Evolutionary conservation across 2,113 vertebrate genomes (phyloP), one percentile per base, ranked within the genome.

Genomic region (Phyllostomus discolor): DNA sequence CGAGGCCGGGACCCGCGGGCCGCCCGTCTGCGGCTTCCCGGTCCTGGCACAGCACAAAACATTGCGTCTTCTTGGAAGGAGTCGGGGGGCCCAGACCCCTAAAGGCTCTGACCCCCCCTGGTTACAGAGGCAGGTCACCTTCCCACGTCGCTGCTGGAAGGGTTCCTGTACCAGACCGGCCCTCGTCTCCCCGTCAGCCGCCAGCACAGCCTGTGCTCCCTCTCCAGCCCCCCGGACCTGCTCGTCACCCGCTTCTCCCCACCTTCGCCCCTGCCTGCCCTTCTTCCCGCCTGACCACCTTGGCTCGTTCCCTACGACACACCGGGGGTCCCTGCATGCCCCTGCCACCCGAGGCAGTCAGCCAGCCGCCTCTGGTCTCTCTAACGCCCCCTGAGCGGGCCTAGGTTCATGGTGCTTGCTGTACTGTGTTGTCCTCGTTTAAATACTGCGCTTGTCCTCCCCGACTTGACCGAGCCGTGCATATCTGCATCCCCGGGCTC

Each of bases 241-340:
- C 52, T 26, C 3, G 0, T 9, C 26, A 2, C 1, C 46, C 62
- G 4, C 41, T 10, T 41, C 46, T 22, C 62, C 66, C 43, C 3
- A 57, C 78, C 72, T 84, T 31, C 10, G 17, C 33, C 1, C 81
- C 59, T 69, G 16, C 33, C 24, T 15, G 12, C 54, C 83, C 83
- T 41, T 31, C 82, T 67, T 62, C 69, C 12, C 17, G 0, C 41
- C 52, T 41, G 35, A 43, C 43, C n/a, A 0, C 86, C 70, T 48
- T 82, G 5, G 48, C 24, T 22, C 4, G 2, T 35, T 84, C 70
- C 64, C 28, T 66, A 1, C 20, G 2, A 15, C 31, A 83, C 54
- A 8, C 2, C 3, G 33, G 7, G 3, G 35, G 46, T 33, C 33
- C 33, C 76, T 38, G 33, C 67, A 59, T 78, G 41, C 5, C 31